Conservation (phyloP, 2,888 invertebrate species). For the Heliconius sara region DNA sequence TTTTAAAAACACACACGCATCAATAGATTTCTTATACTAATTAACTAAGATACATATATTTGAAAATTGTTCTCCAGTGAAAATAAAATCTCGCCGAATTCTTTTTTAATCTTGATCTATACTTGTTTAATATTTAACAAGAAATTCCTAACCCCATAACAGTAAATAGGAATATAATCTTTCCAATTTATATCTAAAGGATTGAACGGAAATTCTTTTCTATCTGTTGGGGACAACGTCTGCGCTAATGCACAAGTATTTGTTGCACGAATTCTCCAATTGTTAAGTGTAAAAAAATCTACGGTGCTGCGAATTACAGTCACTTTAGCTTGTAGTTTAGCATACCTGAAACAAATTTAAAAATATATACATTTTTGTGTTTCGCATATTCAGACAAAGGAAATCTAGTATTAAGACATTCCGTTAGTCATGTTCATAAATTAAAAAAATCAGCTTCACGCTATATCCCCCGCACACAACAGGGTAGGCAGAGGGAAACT, state of each 20-base stretch:
- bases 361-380: not conserved
- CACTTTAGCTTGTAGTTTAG: slow-evolving; percentile 52
- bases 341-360: slow-evolving; percentile 52
- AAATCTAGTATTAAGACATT: too few relatives aligned
- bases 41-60: too few relatives aligned
- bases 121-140: slow-evolving; percentile 14
- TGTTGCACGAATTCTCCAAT: slow-evolving; percentile 44
- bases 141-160: slow-evolving; percentile 41
- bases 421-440: too few relatives aligned
- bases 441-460: too few relatives aligned
- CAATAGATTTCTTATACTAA: too few relatives aligned
- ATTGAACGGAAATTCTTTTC: slow-evolving; percentile 44
- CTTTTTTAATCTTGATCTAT: not conserved
- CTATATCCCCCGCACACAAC: too few relatives aligned
- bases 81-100: not conserved
- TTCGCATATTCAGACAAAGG: too few relatives aligned
- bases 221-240: slow-evolving; percentile 43
- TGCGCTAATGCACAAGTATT: slow-evolving; percentile 33
- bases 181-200: slow-evolving; percentile 49
- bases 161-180: slow-evolving; percentile 48
- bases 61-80: too few relatives aligned
- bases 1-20: too few relatives aligned
- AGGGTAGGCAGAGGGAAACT: too few relatives aligned
- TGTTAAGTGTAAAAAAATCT: slow-evolving; percentile 46
- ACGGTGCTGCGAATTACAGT: slow-evolving; percentile 39